Base-by-base conservation (phyloP, 2,888 invertebrate species). In the Tetramorium bicarinatum region DNA sequence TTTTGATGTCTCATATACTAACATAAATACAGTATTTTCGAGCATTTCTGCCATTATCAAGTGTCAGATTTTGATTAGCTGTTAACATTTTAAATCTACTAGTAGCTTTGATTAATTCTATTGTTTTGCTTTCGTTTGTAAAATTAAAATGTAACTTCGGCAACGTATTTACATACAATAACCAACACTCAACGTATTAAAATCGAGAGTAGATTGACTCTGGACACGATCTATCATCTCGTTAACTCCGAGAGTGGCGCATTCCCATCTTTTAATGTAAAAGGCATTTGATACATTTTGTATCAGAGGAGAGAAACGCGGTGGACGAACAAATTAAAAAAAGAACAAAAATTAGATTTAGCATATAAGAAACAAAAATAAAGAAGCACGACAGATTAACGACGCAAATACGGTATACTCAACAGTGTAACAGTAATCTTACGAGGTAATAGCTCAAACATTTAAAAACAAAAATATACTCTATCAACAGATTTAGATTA, bases 331-430 rank as follows among this genome's bases (percentile, higher is more conserved):
- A 80, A 83, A 71, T 54, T 62, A 83, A 81, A 86, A 59, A 67
- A 56, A 64, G 1, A 67, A 67, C 47, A 62, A 83, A 83, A 47
- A 79, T 82, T 64, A 80, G 79, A 83, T 52, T 76, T 82, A 86
- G 72, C 72, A 47, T 59, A 4, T 72, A 64, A 83, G 61, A 77
- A 83, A 83, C 67, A 82, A 83, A 89, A 90, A 87, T 89, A 88
- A 88, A 86, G 71, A 77, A 85, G 69, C 79, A 84, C 82, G 71
- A 87, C 79, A 71, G 59, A 85, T 69, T 87, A 87, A 90, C 89
- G 80, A 82, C 71, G 85, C 85, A 76, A 82, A 81, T 81, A 75
- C 52, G 54, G 34, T 79, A 80, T 83, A 84, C 80, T 66, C 84
- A 66, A 82, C 25, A 47, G 80, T 81, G 71, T 59, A 82, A 66